Percentiles rank a stretch among this genome's conserved stretches.
phyloP scores from a whole-genome alignment of 2,888 invertebrate species.

The Trichogramma dendrolimi region DNA sequence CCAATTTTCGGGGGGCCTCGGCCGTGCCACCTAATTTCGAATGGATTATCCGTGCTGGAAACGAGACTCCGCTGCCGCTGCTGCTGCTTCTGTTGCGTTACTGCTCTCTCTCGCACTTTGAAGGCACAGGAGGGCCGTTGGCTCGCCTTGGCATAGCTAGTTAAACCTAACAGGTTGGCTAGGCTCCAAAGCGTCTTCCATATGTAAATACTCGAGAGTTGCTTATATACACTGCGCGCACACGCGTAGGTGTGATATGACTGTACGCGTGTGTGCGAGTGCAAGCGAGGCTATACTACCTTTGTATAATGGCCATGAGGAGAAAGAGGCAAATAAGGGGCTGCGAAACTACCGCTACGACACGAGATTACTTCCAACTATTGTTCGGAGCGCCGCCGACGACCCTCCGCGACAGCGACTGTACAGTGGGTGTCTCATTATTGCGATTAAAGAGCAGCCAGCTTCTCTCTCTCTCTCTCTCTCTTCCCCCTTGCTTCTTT shows the following conservation, averaged over 20 bases:
- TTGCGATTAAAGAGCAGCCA: constrained; percentile 14
- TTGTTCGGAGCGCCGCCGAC: constrained; percentile 14
- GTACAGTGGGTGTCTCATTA: constrained; percentile 3
- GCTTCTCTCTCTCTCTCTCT: not conserved
- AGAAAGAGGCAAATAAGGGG: constrained; percentile 15
- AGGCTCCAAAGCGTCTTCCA: constrained; percentile 37
- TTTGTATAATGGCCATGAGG: not conserved
- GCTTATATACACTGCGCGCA: constrained; percentile 5
- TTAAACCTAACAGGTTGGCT: constrained; percentile 46
- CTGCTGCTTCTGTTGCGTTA: not conserved
- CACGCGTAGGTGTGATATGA: not conserved
- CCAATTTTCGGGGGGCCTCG: constrained; percentile 34
- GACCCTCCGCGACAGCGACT: not conserved
- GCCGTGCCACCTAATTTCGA: constrained; percentile 35
- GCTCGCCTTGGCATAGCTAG: constrained; percentile 32
- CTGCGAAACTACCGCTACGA: constrained; percentile 16
- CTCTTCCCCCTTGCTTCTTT: not conserved
- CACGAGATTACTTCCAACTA: constrained; percentile 26
- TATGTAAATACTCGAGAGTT: constrained; percentile 37
- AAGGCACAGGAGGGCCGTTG: not conserved
- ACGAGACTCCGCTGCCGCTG: constrained; percentile 18
- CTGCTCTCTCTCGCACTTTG: not conserved
- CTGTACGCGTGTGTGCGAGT: constrained; percentile 14
- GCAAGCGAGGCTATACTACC: not conserved
- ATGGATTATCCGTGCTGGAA: constrained; percentile 40